Base-by-base conservation (phyloP, 2,797 vertebrate genomes). In the Phalanger gymnotis region DNA sequence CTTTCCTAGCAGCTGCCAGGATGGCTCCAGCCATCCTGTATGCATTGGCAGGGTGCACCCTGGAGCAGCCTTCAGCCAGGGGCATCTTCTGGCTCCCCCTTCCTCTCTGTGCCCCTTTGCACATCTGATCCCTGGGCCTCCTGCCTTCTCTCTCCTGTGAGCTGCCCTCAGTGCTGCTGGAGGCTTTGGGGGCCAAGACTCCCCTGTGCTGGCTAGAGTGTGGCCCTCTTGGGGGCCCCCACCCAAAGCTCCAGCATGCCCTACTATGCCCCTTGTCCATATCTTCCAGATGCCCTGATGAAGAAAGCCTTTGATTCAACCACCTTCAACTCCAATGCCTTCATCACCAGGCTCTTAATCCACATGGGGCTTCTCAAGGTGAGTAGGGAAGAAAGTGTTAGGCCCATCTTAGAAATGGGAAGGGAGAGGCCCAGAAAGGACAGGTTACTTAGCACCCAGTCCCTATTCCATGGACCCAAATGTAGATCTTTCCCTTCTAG, bases 351-450 rank as follows among this genome's bases (percentile, higher is more conserved):
- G 40, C 98, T 99, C 92, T 98, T 99, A 92, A 98, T 99, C 92
- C 99, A 99, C 97, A 99, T 99, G 96, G 99, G 99, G 56, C 98
- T 99, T 19, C 99, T 99, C 90, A 99, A 99, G 99, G 99, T 99
- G 97, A 94, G 97, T 53, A 94, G 14, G 53, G 30, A 55, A 90
- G 92, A 61, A 40, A 96, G 30, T 14, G 19, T 94, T 95, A 22
- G 54, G 52, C 90, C 10, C 0, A 0, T 0, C 58, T 61, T 34
- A 61, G 27, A 58, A 61, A 55, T 51, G 27, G 14, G 10, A 2
- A 2, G 0, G 22, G 51, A 2, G 0, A 4, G 89, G 0, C 53
- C 53, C 52, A 34, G 47, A 58, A 27, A 57, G 56, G 56, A 3
- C 25, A 1, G 54, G 19, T 55, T 55, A 55, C 56, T 10, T 30